Evolutionary conservation across 2,888 invertebrate genomes (phyloP), one percentile per base, ranked within the genome.

Genomic region (Caenorhabditis virilis): DNA sequence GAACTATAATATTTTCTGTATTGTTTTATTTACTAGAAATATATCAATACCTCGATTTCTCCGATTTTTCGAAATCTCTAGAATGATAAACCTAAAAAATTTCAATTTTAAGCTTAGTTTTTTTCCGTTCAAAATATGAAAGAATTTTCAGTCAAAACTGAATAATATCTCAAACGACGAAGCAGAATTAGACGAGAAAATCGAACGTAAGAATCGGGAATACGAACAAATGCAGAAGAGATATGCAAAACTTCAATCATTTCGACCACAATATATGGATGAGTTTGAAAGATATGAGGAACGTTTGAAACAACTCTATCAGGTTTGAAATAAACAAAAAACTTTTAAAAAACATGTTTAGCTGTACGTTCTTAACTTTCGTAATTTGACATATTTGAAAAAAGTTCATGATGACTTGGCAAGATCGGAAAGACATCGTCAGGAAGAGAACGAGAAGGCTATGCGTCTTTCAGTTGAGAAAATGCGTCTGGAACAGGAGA

Each of bases 141-240:
- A 38, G 36, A n/a, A 30, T 42, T 53, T 66, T 41, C 35, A 72
- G 72, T 75, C 80, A 52, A 89, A 91, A 83, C 89, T 93, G 76
- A 91, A 91, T 79, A 91, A 89, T 84, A 90, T 93, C 5, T 90
- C 91, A 23, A 89, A 90, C 9, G 93, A 92, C 78, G 92, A 94
- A 84, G 89, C 91, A 27, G 92, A 90, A 68, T 86, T 97, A 2
- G 93, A 93, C 80, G 89, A 90, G 11, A 95, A 95, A 87, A 90
- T 97, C 58, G 94, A 95, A 83, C 89, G 95, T 59, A 90, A 93
- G 72, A 89, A 89, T 72, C 89, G 90, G 0, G 98, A 98, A 83
- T 87, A 95, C 70, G 92, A 93, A 77, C 87, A 98, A 51, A 93
- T 93, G 70, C 91, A 92, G 84, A 95, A 95, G 84, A 87, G 98